phyloP scores from a whole-genome alignment of 2,888 invertebrate species.

The Eupithecia insigniata region DNA sequence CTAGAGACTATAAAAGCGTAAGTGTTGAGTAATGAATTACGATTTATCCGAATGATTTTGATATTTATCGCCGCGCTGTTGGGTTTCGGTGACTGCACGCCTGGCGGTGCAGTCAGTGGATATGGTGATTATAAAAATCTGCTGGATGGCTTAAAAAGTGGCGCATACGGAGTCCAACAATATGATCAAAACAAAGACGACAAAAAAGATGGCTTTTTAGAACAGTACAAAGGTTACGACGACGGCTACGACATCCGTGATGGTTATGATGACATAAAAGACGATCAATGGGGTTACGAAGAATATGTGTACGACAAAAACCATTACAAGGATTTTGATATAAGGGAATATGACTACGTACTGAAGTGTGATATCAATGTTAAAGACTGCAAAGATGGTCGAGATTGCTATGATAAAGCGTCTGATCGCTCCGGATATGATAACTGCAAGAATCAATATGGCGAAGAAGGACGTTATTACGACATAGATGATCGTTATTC shows the following conservation, averaged over 20 bases:
- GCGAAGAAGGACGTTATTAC: constrained; percentile 23
- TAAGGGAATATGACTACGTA: constrained; percentile 21
- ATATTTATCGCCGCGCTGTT: constrained; percentile 20
- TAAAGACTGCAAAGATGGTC: constrained; percentile 29
- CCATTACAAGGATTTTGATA: background rate
- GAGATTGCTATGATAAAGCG: constrained; percentile 30
- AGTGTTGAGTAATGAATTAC: background rate
- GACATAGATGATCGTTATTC: constrained; percentile 20
- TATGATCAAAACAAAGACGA: background rate
- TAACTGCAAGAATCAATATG: constrained; percentile 23
- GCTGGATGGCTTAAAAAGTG: background rate
- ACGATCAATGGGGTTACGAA: background rate
- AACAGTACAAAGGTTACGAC: constrained; percentile 9
- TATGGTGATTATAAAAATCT: constrained; percentile 11
- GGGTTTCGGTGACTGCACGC: constrained; percentile 8
- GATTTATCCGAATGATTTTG: constrained; percentile 21
- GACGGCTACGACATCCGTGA: background rate
- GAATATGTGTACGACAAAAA: background rate
- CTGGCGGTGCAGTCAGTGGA: background rate
- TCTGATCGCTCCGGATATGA: constrained; percentile 21
- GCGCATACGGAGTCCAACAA: background rate
- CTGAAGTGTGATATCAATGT: constrained; percentile 22
- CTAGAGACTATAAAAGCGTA: background rate
- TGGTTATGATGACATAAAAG: background rate
- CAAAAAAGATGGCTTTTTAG: constrained; percentile 10